Percentiles rank a stretch among this genome's conserved stretches.
These are phyloP conservation scores for Hypotaenidia philippensis DNA, from an alignment of 2,797 vertebrate genomes.

Conservation along the genomic window DNA sequence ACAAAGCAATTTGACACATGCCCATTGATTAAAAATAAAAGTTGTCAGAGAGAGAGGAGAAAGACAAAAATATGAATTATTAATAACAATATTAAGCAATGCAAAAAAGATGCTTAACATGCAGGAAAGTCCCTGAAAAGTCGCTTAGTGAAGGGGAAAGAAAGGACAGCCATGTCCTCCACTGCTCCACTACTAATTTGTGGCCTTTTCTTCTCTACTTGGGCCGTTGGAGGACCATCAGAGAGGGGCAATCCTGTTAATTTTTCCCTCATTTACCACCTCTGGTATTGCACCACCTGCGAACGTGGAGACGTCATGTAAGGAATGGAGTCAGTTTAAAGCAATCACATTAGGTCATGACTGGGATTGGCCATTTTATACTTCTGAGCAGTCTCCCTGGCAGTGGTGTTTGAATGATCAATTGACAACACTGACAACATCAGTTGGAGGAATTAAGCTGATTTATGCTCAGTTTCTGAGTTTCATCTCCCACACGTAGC, in stretches of 20 bases:
- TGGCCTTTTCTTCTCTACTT: neutral
- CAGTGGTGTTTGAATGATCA: neutral
- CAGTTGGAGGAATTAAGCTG: neutral
- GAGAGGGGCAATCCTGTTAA: neutral
- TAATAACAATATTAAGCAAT: conserved; percentile 83
- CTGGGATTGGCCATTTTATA: neutral
- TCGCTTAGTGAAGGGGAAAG: conserved; percentile 75
- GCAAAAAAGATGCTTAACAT: conserved; percentile 80
- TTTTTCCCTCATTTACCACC: neutral
- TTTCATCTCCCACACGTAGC: neutral
- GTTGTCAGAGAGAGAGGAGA: conserved; percentile 82
- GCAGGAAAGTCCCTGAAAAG: conserved; percentile 78
- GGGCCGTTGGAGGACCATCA: neutral
- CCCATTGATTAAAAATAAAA: conserved; percentile 86
- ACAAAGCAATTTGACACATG: conserved; percentile 85
- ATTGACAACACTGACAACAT: rapidly evolving
- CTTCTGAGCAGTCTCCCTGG: neutral
- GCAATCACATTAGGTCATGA: rapidly evolving
- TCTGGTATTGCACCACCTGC: neutral
- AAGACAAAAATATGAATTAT: conserved; percentile 85
- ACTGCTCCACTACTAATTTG: neutral
- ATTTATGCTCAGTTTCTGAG: neutral
- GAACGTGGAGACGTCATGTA: neutral
- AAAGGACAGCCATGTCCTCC: conserved; percentile 29
- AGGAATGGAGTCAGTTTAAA: neutral